phyloP scores from a whole-genome alignment of 2,797 vertebrate species.

The Gadopsis marmoratus region DNA sequence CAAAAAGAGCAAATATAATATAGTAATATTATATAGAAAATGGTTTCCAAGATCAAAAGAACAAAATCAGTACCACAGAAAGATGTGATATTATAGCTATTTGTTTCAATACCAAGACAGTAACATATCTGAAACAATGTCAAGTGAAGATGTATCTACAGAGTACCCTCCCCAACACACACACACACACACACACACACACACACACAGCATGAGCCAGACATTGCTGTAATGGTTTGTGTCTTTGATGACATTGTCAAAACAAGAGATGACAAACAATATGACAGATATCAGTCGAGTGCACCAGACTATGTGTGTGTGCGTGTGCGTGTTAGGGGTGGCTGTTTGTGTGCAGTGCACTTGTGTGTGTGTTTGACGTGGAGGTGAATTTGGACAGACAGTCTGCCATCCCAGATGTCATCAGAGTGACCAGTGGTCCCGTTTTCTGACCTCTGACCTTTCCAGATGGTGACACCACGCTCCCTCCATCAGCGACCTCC shows the following conservation, averaged over 20 bases:
- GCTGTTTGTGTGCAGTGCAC: neutral
- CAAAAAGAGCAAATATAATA: neutral
- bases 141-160: neutral
- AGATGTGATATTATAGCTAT: neutral
- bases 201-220: slow-evolving; percentile 23
- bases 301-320: slow-evolving; percentile 36
- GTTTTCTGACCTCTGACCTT: slow-evolving; percentile 72
- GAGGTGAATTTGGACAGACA: slow-evolving; percentile 48
- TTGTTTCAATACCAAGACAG: neutral
- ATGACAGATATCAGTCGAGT: slow-evolving; percentile 18
- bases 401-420: slow-evolving; percentile 67
- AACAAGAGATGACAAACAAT: slow-evolving; percentile 56
- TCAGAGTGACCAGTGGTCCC: slow-evolving; percentile 64
- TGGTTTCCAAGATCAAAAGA: neutral
- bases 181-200: slow-evolving; percentile 21
- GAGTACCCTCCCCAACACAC: neutral
- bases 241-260: slow-evolving; percentile 47
- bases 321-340: slow-evolving; percentile 6
- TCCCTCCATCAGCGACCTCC: slow-evolving; percentile 13
- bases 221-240: slow-evolving; percentile 21
- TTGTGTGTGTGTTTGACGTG: slow-evolving; percentile 23
- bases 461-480: slow-evolving; percentile 73
- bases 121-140: neutral
- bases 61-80: neutral
- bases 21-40: neutral